Evolutionary conservation across 2,113 vertebrate species (phyloP), one percentile per base, ranked within the genome.

Genomic region (Synodontis membranacea): DNA sequence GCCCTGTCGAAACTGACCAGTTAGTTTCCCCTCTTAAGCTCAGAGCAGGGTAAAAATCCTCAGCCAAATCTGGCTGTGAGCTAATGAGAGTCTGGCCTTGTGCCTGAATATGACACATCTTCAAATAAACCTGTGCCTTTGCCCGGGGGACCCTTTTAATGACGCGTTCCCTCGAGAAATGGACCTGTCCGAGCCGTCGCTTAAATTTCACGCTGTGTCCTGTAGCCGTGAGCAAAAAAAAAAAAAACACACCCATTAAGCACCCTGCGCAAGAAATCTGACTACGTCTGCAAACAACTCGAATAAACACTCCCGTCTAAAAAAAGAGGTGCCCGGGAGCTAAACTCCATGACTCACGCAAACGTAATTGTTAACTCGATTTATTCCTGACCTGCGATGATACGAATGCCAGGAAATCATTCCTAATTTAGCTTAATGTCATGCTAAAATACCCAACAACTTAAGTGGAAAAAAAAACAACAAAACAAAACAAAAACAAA

Each of bases 21-120:
- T 56, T 39, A 62, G 50, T 81, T 81, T 58, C 39, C 39, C 28
- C 78, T 79, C 7, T 23, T 42, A 75, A 82, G 60, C 62, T 84
- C 76, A 39, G 79, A 86, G 42, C 39, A n/a, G 52, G 28, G 72
- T 68, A 86, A 88, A 89, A 88, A 89, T 84, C 84, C 44, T 54
- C 79, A 44, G 28, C 58, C 74, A 44, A 37, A 84, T 87, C 85
- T 83, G 48, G 80, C 79, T 90, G 88, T 87, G 85, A 85, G 88
- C 88, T 93, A 93, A 93, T 91, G 91, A 93, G 90, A 84, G 81
- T 85, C 90, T 92, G 91, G 91, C 89, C 91, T 89, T 86, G 84
- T 83, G 86, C 88, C 91, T 83, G 89, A 72, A 15, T 46, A 87
- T 88, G 91, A 93, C 91, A 89, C 91, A 87, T 89, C 37, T 90